Conservation (phyloP, 1,140 invertebrate genomes). For the Papilio polytes region DNA sequence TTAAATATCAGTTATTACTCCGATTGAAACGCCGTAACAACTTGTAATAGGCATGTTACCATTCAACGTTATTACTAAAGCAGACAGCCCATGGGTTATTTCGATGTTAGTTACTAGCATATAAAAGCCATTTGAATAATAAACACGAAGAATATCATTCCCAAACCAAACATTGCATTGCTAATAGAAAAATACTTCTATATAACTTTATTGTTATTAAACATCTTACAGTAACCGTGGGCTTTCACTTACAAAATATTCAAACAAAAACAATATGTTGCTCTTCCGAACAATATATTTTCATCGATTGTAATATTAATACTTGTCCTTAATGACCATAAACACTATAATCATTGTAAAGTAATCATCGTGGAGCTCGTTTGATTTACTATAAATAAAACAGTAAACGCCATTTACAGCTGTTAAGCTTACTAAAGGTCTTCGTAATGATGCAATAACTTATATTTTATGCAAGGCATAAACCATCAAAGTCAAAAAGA, state of each 20-base stretch:
- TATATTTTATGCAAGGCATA: conserved; percentile 33
- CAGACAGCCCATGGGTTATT: conserved; percentile 65
- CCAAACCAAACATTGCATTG: neutral
- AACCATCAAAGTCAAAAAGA: conserved; percentile 35
- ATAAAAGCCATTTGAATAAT: conserved; percentile 30
- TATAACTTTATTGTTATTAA: neutral
- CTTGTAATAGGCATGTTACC: conserved; percentile 71
- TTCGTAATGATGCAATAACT: conserved; percentile 27
- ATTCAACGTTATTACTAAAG: conserved; percentile 66
- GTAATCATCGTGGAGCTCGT: conserved; percentile 27
- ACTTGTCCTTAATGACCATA: conserved; percentile 3
- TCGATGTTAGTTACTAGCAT: conserved; percentile 50
- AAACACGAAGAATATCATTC: conserved; percentile 33
- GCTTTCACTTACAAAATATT: neutral
- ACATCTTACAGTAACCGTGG: neutral
- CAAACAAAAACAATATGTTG: neutral
- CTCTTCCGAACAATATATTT: neutral
- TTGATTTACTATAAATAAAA: conserved; percentile 35
- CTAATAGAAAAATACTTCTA: neutral
- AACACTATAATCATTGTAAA: conserved; percentile 33
- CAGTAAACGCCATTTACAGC: conserved; percentile 6
- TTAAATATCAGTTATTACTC: conserved; percentile 75
- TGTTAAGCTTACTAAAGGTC: conserved; percentile 17
- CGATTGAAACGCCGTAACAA: conserved; percentile 67
- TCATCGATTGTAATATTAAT: conserved; percentile 6